Base-by-base conservation (phyloP, 35 echinoderm and acorn worm genomes). In the Apostichopus californicus region DNA sequence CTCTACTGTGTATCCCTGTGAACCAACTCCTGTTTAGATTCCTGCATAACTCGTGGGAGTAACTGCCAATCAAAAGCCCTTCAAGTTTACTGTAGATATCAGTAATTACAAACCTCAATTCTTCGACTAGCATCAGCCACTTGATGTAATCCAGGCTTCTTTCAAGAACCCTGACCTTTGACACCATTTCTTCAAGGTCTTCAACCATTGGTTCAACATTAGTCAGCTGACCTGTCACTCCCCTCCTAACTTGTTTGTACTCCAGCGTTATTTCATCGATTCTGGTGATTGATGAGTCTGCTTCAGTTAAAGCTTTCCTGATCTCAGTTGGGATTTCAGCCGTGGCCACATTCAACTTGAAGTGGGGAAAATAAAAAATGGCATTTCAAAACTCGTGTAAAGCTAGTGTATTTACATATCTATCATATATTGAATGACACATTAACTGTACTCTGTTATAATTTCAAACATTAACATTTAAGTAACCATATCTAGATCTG, bases 111-210 rank as follows among this genome's bases (percentile, higher is more conserved):
- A 72, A 99, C 97, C 97, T 99, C 21, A 99, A 71, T 18, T 99
- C 80, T 86, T 99, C 93, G 3, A 99, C 93, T 63, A 96, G 77
- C 8, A 93, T 95, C 57, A 99, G 64, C 97, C 95, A 99, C 81
- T 99, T 99, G 91, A 99, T 92, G 64, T 99, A 99, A 17, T 96
- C 93, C 95, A 99, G 89, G 79, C 95, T 96, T 65, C 92, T 96
- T 73, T 99, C 97, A 5, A 99, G 90, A 65, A 94, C 97, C 77
- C 96, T 94, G 3, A 99, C 95, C 71, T 96, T 89, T 21, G 80
- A 78, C 4, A 94, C 92, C 86, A 95, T 79, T 57, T 91, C 90
- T 15, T 78, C 66, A 7, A 99, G 73, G 23, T 93, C 91, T 17
- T 94, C 86, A 5, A 96, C 91, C 80, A 96, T 93, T 83, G 95